phyloP scores from a whole-genome alignment of 2,113 vertebrate species.

The Scopus umbretta region DNA sequence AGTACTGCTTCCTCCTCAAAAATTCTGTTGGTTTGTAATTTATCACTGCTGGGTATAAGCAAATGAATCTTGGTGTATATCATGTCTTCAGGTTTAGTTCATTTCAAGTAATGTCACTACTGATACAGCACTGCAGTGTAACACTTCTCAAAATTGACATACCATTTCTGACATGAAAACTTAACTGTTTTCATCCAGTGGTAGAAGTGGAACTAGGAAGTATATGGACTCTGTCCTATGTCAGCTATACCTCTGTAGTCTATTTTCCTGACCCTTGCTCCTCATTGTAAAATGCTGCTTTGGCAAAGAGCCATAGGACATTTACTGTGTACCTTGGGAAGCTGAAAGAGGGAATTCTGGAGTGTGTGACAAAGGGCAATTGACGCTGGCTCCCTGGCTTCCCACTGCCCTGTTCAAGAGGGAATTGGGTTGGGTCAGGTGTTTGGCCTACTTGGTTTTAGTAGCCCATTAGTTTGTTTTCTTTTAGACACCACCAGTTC shows the following conservation, averaged over 20 bases:
- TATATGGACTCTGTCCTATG: background rate
- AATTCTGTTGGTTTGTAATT: background rate
- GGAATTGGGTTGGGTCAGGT: background rate
- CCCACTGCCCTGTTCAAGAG: background rate
- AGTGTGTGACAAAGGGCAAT: background rate
- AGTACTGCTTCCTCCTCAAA: background rate
- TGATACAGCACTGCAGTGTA: background rate
- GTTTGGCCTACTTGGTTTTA: background rate
- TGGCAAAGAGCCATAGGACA: background rate
- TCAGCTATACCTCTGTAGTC: background rate
- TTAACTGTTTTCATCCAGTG: background rate
- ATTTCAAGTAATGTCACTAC: background rate
- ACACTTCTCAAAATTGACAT: background rate
- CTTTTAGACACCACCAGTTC: background rate
- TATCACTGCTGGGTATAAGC: background rate
- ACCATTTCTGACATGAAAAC: background rate
- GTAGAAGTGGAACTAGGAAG: background rate
- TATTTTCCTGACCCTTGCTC: background rate
- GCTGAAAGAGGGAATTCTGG: background rate
- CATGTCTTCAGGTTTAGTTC: background rate
- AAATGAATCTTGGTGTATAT: background rate
- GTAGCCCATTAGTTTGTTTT: background rate
- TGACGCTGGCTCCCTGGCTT: background rate
- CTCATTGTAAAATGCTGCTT: background rate
- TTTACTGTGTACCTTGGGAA: background rate